Conservation (phyloP, 2,113 vertebrate species). For the Oncorhynchus gorbuscha region DNA sequence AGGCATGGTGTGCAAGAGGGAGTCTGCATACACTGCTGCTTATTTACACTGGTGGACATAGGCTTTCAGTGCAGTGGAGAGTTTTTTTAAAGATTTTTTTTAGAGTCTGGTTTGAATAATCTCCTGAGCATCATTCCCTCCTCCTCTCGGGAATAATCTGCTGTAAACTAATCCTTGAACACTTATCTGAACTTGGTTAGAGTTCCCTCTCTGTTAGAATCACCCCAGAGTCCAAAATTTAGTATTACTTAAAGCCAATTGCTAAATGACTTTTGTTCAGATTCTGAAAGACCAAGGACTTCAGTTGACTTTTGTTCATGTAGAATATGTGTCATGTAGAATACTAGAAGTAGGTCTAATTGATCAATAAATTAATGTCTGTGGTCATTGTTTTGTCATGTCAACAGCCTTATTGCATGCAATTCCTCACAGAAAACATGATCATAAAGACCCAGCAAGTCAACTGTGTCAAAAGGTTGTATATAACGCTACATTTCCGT, state of each 20-base stretch:
- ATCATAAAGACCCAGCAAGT: too few species aligned
- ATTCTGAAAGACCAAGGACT: not conserved
- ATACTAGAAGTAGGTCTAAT: too few species aligned
- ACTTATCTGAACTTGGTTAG: not conserved
- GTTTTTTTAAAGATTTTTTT: too few species aligned
- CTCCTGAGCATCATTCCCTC: slow-evolving; percentile 55
- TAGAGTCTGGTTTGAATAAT: slow-evolving; percentile 59
- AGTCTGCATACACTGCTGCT: slow-evolving; percentile 19
- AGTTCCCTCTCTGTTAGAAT: not conserved
- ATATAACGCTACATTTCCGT: too few species aligned
- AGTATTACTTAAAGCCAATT: too few species aligned
- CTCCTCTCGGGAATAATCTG: slow-evolving; percentile 16
- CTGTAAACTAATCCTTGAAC: slow-evolving; percentile 42
- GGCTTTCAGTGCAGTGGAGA: slow-evolving; percentile 15
- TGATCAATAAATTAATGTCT: too few species aligned
- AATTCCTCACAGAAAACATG: too few species aligned
- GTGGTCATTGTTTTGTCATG: too few species aligned
- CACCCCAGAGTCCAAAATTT: too few species aligned
- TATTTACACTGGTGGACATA: slow-evolving; percentile 29
- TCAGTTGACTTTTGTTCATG: too few species aligned
- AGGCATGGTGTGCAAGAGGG: slow-evolving; percentile 58
- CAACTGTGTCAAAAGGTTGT: not conserved
- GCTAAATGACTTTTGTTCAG: not conserved
- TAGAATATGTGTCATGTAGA: too few species aligned
- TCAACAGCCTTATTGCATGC: too few species aligned